Evolutionary conservation across 2,888 invertebrate genomes (phyloP).

Genomic region (Minunthozetes semirufus): DNA sequence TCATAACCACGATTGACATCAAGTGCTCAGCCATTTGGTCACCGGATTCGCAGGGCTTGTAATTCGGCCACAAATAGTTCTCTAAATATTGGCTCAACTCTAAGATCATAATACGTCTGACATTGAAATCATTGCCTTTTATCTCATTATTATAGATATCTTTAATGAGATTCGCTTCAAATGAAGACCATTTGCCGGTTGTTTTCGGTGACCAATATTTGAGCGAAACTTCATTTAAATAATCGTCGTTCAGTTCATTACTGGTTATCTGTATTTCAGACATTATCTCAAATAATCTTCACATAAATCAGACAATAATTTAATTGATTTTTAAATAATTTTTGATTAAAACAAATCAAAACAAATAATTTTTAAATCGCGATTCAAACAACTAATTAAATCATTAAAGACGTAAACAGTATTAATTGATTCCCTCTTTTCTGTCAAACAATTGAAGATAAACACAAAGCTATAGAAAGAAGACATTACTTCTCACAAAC

Average conservation of each 20-base stretch:
- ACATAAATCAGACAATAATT: too few species aligned
- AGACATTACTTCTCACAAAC: too few species aligned
- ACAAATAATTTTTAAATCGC: too few species aligned
- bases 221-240: conserved; percentile 83
- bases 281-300: background rate
- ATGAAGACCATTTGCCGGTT: conserved; percentile 50
- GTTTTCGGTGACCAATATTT: conserved; percentile 90
- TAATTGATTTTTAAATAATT: too few species aligned
- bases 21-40: conserved; percentile 66
- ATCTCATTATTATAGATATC: conserved; percentile 84
- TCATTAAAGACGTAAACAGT: too few species aligned
- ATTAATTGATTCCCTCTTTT: too few species aligned
- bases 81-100: conserved; percentile 97
- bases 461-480: too few species aligned
- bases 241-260: conserved; percentile 81
- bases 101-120: conserved; percentile 68
- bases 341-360: too few species aligned
- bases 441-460: too few species aligned
- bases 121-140: conserved; percentile 55
- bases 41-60: conserved; percentile 55
- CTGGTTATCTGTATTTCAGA: conserved; percentile 57
- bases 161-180: conserved; percentile 71
- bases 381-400: too few species aligned
- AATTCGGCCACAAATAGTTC: conserved; percentile 95
- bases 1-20: conserved; percentile 94